Base-by-base conservation (phyloP, 2,113 vertebrate species). In the Amphilophus citrinellus region DNA sequence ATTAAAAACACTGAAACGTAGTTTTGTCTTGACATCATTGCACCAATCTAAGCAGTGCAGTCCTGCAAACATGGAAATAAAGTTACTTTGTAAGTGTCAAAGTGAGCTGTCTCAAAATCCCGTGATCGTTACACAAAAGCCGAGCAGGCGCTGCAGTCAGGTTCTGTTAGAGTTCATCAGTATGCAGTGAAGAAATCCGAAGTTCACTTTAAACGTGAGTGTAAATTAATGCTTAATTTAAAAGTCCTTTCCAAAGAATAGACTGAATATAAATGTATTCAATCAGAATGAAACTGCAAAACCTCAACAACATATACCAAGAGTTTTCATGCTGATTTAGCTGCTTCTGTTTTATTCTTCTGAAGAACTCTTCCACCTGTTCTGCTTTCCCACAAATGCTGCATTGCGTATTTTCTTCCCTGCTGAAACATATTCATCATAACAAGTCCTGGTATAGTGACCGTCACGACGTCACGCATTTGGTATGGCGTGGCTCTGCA, bases 391-490 rank as follows among this genome's bases (percentile, higher is more conserved):
- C 66, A 71, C 44, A 71, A 71, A 71, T 24, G 42, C 32, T 27
- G 56, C 56, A 59, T 2, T 39, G 56, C 15, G 14, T 27, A 37
- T 60, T 44, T 56, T 42, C 14, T n/a, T 39, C 53, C 8, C 53
- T 42, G 22, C 32, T 59, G 35, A 76, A 76, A 59, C 6, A 56
- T 76, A 76, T 60, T 59, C 35, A 76, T 76, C 75, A 60, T 60
- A 60, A 39, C 22, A 66, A 58, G 6, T 80, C 50, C 53, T 80
- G 18, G 22, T 30, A 50, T 59, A 58, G 2, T 32, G 37, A 71
- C 63, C 53, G 44, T 68, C 18, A 22, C 47, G 61, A 47, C 37
- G 6, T 59, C 5, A 3, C 10, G 44, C 20, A 8, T 77, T 47
- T 66, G 20, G 35, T 30, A 50, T 1, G 3, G 13, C 13, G 59